Conservation (phyloP, 1,140 invertebrate species). For the Geopemphigus sp. region DNA sequence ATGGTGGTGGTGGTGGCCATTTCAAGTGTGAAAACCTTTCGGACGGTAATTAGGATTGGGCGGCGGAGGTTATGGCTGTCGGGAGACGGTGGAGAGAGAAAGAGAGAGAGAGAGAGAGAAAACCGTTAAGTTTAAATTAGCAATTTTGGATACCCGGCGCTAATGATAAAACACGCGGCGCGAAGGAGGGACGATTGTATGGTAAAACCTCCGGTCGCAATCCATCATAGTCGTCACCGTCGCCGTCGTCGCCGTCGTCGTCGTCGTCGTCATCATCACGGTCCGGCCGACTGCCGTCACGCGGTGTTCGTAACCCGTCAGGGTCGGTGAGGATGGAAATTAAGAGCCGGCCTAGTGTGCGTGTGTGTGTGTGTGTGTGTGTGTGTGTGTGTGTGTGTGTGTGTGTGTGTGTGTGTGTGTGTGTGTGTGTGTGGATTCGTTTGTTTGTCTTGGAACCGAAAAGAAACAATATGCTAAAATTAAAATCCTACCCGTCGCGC, state of each 20-base stretch:
- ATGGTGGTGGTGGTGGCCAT: not conserved
- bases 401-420: too few relatives aligned
- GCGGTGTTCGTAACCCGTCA: not conserved
- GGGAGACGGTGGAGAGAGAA: not conserved
- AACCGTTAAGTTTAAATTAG: constrained; percentile 39
- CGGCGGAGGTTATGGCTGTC: not conserved
- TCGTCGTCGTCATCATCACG: too few relatives aligned
- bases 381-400: too few relatives aligned
- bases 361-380: not conserved
- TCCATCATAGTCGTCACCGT: constrained; percentile 29
- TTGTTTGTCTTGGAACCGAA: constrained; percentile 48
- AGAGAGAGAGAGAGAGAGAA: too few relatives aligned
- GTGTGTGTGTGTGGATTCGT: too few relatives aligned
- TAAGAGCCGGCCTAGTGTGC: constrained; percentile 4
- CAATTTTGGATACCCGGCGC: constrained; percentile 28
- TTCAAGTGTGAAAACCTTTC: constrained; percentile 40
- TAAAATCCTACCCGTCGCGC: constrained; percentile 42
- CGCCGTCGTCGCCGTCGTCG: not conserved
- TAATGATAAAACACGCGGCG: constrained; percentile 29
- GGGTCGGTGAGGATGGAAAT: constrained; percentile 37
- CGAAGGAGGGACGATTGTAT: too few relatives aligned
- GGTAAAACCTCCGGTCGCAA: constrained; percentile 10
- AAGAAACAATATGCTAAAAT: constrained; percentile 41
- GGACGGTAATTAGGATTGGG: constrained; percentile 8
- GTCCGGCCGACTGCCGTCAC: not conserved